Conservation (phyloP, 2,888 invertebrate species). For the Aleiodes leptofemur region DNA sequence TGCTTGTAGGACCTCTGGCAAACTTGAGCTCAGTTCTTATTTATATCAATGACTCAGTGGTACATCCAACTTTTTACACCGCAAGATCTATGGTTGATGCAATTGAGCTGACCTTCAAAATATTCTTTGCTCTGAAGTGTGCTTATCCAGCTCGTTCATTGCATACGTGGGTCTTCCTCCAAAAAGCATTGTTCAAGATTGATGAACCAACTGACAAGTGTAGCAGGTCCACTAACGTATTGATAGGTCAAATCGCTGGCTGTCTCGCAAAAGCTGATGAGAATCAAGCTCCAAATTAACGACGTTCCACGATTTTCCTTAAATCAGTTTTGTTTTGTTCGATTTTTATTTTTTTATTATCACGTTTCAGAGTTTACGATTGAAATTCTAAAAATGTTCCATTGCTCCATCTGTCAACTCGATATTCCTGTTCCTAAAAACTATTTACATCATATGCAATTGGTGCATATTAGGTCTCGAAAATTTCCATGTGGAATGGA, state of each 20-base stretch:
- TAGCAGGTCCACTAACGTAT: constrained; percentile 37
- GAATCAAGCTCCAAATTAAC: background rate
- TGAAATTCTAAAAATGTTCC: constrained; percentile 26
- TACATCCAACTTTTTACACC: constrained; percentile 38
- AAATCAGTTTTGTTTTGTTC: background rate
- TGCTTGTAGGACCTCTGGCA: constrained; percentile 39
- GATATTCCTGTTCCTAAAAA: background rate
- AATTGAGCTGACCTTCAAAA: constrained; percentile 38
- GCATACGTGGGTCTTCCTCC: constrained; percentile 47
- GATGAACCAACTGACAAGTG: constrained; percentile 35
- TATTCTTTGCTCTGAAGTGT: constrained; percentile 40
- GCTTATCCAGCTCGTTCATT: constrained; percentile 36
- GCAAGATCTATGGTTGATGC: constrained; percentile 15
- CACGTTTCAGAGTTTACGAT: background rate
- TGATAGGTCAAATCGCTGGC: constrained; percentile 42
- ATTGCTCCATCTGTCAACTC: constrained; percentile 26
- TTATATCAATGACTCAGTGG: constrained; percentile 42
- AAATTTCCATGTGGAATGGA: constrained; percentile 15
- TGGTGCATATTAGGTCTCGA: background rate
- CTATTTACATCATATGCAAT: constrained; percentile 7
- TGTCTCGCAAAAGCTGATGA: background rate
- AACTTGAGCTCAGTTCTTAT: constrained; percentile 37
- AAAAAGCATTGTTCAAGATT: constrained; percentile 47
- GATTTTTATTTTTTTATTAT: too few relatives aligned
- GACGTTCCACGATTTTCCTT: background rate